phyloP scores from a whole-genome alignment of 1,140 invertebrate genomes.

The Pteromalus puparum region DNA sequence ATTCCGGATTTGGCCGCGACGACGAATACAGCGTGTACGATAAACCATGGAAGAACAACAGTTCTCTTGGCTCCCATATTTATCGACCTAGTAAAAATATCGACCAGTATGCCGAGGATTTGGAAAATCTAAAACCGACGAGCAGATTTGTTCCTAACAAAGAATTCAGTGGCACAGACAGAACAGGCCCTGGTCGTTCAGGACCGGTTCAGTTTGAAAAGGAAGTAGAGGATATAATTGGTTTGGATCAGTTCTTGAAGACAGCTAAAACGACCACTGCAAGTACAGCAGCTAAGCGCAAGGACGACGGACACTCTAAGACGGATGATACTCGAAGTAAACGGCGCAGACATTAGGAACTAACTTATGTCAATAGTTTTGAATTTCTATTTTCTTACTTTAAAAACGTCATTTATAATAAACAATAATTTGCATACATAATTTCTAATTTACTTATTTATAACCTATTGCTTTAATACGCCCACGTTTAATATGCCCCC shows the following conservation, averaged over 20 bases:
- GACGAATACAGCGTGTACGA: conserved; percentile 99
- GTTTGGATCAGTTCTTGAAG: conserved; percentile 97
- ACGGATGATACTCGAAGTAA: conserved; percentile 62
- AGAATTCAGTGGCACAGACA: conserved; percentile 94
- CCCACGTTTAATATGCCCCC: too few species aligned
- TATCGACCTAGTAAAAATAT: conserved; percentile 94
- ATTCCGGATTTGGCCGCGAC: conserved; percentile 97
- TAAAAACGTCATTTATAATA: too few species aligned
- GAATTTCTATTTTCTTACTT: not conserved
- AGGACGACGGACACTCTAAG: conserved; percentile 71
- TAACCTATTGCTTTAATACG: too few species aligned
- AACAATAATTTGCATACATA: too few species aligned
- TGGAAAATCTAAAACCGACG: conserved; percentile 89
- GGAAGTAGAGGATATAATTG: conserved; percentile 96
- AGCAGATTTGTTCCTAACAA: conserved; percentile 98
- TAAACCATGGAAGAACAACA: conserved; percentile 92
- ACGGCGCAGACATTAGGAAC: conserved; percentile 41
- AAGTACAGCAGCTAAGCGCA: conserved; percentile 64
- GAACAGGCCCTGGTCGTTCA: conserved; percentile 80
- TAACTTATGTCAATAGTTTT: not conserved
- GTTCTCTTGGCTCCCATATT: conserved; percentile 90
- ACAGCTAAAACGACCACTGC: conserved; percentile 88
- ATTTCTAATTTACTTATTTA: too few species aligned
- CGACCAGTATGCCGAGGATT: conserved; percentile 93
- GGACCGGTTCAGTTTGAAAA: conserved; percentile 98